A percentile compares a stretch with the other conserved stretches of the same genome.
These are phyloP conservation scores for Diaprepes abbreviatus DNA, from an alignment of 2,888 invertebrate species.

Conservation along the genomic window DNA sequence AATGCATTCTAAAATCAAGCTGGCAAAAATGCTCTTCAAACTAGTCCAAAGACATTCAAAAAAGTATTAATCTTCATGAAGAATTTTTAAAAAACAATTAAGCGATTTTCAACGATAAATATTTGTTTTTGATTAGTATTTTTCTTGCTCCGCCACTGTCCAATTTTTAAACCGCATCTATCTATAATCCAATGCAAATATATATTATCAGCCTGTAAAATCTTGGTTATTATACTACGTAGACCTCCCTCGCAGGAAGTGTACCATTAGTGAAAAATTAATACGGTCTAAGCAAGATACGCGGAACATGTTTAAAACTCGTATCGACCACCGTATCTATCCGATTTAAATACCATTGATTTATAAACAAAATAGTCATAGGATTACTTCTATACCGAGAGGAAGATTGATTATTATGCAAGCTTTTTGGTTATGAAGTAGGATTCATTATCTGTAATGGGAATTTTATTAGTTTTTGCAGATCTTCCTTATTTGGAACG, in stretches of 20 bases:
- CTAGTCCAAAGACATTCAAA: no score
- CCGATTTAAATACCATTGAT: slow-evolving; percentile 34
- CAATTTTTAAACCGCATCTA: slow-evolving; percentile 6
- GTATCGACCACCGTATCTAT: slow-evolving; percentile 55
- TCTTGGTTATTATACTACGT: slow-evolving; percentile 28
- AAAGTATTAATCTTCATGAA: no score
- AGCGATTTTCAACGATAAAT: no score
- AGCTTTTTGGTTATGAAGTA: no score
- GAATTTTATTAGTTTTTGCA: no score
- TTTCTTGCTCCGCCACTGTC: background rate
- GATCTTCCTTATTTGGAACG: no score
- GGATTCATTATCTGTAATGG: no score
- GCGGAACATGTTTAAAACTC: slow-evolving; percentile 48
- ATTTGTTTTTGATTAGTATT: background rate
- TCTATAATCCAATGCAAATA: slow-evolving; percentile 37
- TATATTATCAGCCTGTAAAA: slow-evolving; percentile 31
- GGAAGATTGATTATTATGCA: no score
- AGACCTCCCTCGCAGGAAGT: slow-evolving; percentile 54
- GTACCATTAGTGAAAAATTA: slow-evolving; percentile 56
- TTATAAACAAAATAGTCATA: slow-evolving; percentile 2
- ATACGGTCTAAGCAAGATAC: slow-evolving; percentile 57
- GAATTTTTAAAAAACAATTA: no score
- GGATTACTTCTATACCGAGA: no score
- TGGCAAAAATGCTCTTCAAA: no score
- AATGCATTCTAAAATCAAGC: no score